Evolutionary conservation across 2,888 invertebrate species (phyloP).

Genomic region (Tupiocoris notatus): DNA sequence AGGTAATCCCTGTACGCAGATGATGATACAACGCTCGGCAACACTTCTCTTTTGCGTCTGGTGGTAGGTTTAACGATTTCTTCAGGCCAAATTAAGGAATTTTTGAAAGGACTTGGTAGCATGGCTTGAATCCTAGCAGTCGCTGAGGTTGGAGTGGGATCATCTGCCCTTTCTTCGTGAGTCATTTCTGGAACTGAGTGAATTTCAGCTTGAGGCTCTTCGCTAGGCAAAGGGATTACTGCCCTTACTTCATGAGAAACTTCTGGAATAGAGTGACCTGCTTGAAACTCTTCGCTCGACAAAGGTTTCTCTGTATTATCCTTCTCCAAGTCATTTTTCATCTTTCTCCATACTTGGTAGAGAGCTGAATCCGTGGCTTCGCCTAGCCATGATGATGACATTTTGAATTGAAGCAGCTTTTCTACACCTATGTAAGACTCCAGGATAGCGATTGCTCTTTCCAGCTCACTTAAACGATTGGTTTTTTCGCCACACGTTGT

Average conservation of each 20-base stretch:
- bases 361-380: background rate
- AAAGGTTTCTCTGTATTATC: too few relatives aligned
- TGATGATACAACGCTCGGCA: slow-evolving; percentile 5
- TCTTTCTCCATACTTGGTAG: background rate
- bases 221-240: background rate
- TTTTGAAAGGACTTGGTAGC: slow-evolving; percentile 12
- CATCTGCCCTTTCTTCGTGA: background rate
- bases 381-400: background rate
- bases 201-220: background rate
- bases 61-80: background rate
- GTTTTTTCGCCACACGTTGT: background rate
- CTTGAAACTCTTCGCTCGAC: too few relatives aligned
- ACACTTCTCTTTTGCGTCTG: background rate
- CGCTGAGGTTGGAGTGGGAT: slow-evolving; percentile 4
- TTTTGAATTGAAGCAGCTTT: background rate
- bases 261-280: too few relatives aligned
- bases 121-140: background rate
- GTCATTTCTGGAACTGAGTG: background rate
- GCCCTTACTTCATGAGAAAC: background rate
- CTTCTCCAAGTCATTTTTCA: background rate
- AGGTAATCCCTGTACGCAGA: slow-evolving; percentile 1
- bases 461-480: background rate
- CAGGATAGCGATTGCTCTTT: background rate
- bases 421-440: background rate
- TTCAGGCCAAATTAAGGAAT: slow-evolving; percentile 13